Evolutionary conservation across 2,113 vertebrate genomes (phyloP).

Genomic region (Tinamus guttatus): DNA sequence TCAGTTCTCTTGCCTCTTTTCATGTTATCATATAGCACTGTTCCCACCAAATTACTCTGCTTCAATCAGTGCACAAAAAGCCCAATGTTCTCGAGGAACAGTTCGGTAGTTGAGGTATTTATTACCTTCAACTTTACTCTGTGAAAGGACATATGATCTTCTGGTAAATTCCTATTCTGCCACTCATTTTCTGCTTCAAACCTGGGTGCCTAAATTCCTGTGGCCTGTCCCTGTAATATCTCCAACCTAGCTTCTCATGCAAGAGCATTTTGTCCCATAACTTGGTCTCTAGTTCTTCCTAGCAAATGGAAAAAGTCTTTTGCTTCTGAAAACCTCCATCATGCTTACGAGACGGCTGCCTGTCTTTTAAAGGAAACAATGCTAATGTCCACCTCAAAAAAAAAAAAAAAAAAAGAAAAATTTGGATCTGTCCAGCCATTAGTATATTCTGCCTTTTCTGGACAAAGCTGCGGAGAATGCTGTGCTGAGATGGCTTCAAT

Average conservation of each 20-base stretch:
- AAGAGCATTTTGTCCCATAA: neutral
- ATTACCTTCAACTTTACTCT: neutral
- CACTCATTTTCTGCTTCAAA: neutral
- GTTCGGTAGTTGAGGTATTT: neutral
- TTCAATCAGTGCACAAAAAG: neutral
- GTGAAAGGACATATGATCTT: neutral
- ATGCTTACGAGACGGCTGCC: neutral
- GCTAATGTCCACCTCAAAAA: neutral
- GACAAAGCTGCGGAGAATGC: neutral
- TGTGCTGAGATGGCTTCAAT: neutral
- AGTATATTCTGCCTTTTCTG: neutral
- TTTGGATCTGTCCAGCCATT: neutral
- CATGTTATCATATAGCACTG: neutral
- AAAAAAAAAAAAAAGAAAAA: neutral
- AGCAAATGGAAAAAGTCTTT: neutral
- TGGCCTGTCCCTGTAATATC: neutral
- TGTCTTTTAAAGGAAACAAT: neutral
- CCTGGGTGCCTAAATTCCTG: neutral
- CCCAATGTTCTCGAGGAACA: neutral
- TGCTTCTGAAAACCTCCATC: neutral
- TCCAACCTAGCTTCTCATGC: neutral
- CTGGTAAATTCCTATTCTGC: neutral
- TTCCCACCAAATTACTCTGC: neutral
- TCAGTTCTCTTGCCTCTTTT: neutral
- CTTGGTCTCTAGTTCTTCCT: neutral